phyloP scores from a whole-genome alignment of 2,888 invertebrate genomes.

The Nomada flava region DNA sequence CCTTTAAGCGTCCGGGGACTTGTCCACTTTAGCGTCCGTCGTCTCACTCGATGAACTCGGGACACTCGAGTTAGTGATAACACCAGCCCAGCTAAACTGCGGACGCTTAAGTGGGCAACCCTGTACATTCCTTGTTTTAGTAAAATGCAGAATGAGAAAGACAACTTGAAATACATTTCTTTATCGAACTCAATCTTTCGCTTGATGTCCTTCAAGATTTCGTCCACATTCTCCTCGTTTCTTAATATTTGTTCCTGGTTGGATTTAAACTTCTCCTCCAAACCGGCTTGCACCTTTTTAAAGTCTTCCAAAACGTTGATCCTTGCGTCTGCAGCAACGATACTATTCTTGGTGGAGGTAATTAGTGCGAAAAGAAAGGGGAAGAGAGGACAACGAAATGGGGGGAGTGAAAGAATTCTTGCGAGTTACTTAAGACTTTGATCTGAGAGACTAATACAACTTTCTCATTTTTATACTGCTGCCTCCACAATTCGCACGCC shows the following conservation, averaged over 20 bases:
- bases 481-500: conserved; percentile 62
- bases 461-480: conserved; percentile 71
- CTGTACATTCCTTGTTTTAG: neutral
- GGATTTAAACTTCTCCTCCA: conserved; percentile 71
- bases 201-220: conserved; percentile 66
- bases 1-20: too few relatives aligned
- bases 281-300: conserved; percentile 65
- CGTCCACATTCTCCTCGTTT: conserved; percentile 67
- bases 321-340: conserved; percentile 72
- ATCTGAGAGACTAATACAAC: conserved; percentile 70
- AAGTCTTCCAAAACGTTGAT: conserved; percentile 78
- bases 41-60: too few relatives aligned
- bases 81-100: too few relatives aligned
- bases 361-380: neutral
- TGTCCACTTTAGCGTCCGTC: too few relatives aligned
- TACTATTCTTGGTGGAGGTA: neutral
- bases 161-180: conserved; percentile 72
- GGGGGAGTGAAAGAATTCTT: neutral
- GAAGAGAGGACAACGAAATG: neutral
- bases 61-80: neutral
- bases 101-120: too few relatives aligned
- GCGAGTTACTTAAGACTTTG: conserved; percentile 75
- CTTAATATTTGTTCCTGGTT: conserved; percentile 57
- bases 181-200: conserved; percentile 73
- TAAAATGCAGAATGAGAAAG: neutral